A percentile compares a stretch with the other conserved stretches of the same genome.
Evolutionary conservation across 2,888 invertebrate species (phyloP).

Genomic region (Netelia inedita): DNA sequence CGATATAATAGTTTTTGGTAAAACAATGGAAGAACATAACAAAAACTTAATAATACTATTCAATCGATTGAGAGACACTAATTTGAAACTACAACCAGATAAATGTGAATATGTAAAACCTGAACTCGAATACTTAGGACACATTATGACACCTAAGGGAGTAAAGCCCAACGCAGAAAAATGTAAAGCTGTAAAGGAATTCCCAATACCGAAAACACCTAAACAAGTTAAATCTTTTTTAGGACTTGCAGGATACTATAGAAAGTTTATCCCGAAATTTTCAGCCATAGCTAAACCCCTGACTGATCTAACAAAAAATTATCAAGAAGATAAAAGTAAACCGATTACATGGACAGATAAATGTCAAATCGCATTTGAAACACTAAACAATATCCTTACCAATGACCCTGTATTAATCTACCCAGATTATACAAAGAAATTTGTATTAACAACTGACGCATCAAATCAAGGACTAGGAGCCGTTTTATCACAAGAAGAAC

Average conservation of each 20-base stretch:
- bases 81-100: conserved; percentile 66
- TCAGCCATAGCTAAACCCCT: conserved; percentile 62
- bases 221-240: conserved; percentile 72
- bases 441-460: conserved; percentile 77
- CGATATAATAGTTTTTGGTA: conserved; percentile 67
- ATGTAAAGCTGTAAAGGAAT: conserved; percentile 67
- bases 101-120: conserved; percentile 69
- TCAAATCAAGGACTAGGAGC: conserved; percentile 76
- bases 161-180: conserved; percentile 72
- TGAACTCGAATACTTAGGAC: conserved; percentile 70
- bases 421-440: conserved; percentile 73
- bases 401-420: conserved; percentile 68
- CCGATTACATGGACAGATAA: conserved; percentile 46
- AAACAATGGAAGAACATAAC: conserved; percentile 61
- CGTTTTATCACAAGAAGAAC: conserved; percentile 79
- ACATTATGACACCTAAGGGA: conserved; percentile 67
- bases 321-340: conserved; percentile 34
- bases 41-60: conserved; percentile 60
- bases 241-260: conserved; percentile 70
- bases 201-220: conserved; percentile 65
- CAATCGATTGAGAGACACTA: conserved; percentile 54
- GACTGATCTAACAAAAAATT: conserved; percentile 46
- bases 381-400: conserved; percentile 21
- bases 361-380: conserved; percentile 42
- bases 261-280: conserved; percentile 71